Conservation (phyloP, 2,113 vertebrate species). For the Eretmochelys imbricata region DNA sequence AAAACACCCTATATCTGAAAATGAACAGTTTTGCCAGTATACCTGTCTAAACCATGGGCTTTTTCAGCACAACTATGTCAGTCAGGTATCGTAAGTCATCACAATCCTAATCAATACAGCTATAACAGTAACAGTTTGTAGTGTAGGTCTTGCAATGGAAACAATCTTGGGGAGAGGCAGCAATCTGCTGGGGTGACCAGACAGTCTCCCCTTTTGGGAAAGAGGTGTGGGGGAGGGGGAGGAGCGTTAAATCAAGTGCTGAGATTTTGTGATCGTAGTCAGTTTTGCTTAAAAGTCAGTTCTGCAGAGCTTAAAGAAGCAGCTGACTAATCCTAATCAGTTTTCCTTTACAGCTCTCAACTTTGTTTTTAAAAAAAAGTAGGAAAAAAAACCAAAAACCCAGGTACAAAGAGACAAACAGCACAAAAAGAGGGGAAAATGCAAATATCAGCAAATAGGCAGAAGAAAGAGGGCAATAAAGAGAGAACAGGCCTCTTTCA, state of each 20-base stretch:
- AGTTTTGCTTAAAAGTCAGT: neutral
- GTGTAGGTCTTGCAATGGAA: too few relatives aligned
- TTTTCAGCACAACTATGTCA: neutral
- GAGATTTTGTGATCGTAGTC: neutral
- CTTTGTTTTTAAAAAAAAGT: neutral
- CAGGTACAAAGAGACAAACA: neutral
- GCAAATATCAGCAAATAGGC: neutral
- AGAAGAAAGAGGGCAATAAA: neutral
- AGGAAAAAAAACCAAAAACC: neutral
- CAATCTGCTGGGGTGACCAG: neutral
- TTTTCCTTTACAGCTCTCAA: neutral
- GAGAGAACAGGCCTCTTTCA: neutral
- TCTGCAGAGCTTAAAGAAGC: neutral
- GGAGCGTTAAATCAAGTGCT: neutral
- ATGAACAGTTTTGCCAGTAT: neutral
- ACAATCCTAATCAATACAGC: neutral
- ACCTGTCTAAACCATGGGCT: neutral
- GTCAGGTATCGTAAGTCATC: neutral
- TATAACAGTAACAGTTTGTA: neutral
- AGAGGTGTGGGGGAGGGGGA: accelerated
- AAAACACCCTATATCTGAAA: neutral
- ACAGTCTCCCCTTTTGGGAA: neutral
- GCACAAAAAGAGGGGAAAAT: neutral
- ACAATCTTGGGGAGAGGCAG: neutral
- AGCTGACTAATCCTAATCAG: neutral